Base-by-base conservation (phyloP, 2,113 vertebrate genomes). In the Atractosteus spatula region DNA sequence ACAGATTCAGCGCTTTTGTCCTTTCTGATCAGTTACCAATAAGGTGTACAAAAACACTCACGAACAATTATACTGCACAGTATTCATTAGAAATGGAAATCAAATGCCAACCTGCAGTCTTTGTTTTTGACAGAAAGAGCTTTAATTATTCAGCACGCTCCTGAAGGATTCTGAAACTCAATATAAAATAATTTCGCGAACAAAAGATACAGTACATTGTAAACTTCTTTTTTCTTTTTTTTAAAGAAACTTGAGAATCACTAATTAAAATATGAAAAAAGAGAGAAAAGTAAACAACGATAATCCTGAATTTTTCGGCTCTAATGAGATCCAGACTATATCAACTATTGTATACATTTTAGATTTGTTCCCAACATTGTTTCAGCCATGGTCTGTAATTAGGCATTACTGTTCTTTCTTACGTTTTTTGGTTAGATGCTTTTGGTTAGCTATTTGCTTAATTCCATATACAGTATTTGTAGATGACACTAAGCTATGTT, bases 1-100 rank as follows among this genome's bases (percentile, higher is more conserved):
- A 29, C n/a, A 41, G 3, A 63, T 41, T 29, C 62, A 2, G n/a
- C 17, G 62, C 66, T 76, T 29, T 71, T 74, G 64, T 17, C 74
- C 44, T 16, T 41, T 41, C 44, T 73, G 70, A 81, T 79, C 77
- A 75, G 79, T 84, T 61, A 69, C 73, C 78, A 80, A 77, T 70
- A 68, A 5, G 69, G 77, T 8, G 57, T 75, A 63, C 73, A 79
- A 76, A 17, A 47, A 62, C 6, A 47, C 57, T 64, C 41, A 7
- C 14, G 11, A 29, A 56, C 55, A 55, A 29, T 59, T 70, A 55
- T 44, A 14, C 42, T 61, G 69, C 69, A 4, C 13, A 11, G 13
- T 55, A n/a, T 59, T 41, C 10, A 41, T 13, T 56, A 44, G 65
- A 47, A 56, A 42, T 7, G 42, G 2, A 61, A 70, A 42, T 70